A percentile compares a stretch with the other conserved stretches of the same genome.
Evolutionary conservation across 2,113 vertebrate species (phyloP).

Genomic region (Indicator indicator): DNA sequence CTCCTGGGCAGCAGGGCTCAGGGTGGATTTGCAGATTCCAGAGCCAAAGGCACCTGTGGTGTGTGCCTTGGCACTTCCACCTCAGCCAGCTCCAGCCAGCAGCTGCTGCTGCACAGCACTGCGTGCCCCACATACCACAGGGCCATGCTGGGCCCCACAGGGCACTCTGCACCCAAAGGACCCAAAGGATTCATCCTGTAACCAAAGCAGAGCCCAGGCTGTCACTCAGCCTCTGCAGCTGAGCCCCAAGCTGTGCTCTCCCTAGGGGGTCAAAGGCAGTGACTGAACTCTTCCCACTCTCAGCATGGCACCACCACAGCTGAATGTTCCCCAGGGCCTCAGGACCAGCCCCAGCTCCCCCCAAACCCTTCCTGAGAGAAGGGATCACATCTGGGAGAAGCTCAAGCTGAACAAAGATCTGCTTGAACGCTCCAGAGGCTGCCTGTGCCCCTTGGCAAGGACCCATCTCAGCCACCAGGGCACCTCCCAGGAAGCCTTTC

Average conservation of each 20-base stretch:
- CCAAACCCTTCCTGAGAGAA: background rate
- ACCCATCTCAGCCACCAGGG: background rate
- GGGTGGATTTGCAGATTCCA: rapidly evolving
- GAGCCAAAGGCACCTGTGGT: rapidly evolving
- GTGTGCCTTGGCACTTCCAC: background rate
- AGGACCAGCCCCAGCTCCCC: background rate
- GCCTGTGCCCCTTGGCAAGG: background rate
- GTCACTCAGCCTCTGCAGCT: background rate
- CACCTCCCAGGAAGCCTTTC: background rate
- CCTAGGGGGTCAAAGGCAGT: background rate
- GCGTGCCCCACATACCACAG: rapidly evolving
- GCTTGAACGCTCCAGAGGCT: background rate
- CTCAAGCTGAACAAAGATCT: background rate
- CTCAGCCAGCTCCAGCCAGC: background rate
- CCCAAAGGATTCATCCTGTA: rapidly evolving
- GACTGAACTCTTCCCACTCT: rapidly evolving
- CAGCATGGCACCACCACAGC: background rate
- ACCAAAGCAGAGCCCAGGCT: rapidly evolving
- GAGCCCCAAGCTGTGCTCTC: background rate
- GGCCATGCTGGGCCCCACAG: background rate
- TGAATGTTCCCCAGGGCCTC: background rate
- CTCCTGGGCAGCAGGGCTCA: background rate
- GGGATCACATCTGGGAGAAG: background rate
- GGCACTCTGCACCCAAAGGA: background rate
- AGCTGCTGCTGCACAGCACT: background rate